Evolutionary conservation across 37 sponge, comb jelly and placozoan species (phyloP).

Genomic region (Spongia lamella): DNA sequence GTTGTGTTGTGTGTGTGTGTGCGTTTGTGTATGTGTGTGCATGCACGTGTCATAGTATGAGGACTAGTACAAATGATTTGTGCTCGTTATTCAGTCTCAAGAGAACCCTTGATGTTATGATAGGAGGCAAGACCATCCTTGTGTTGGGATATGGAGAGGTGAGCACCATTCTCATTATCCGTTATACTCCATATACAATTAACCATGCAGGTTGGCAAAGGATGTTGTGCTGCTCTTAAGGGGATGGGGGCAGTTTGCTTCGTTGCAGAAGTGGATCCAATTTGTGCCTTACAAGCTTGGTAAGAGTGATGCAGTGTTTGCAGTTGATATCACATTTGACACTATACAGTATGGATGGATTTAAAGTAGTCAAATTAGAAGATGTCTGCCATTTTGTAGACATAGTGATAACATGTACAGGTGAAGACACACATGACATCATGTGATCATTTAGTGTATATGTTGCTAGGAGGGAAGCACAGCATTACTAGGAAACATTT

Average conservation of each 20-base stretch:
- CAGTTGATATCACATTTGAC: too few relatives aligned
- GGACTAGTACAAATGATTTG: background rate
- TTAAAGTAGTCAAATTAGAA: slow-evolving; percentile 78
- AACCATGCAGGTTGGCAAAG: slow-evolving; percentile 81
- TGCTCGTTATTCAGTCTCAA: slow-evolving; percentile 44
- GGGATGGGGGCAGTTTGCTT: slow-evolving; percentile 75
- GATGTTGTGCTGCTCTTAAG: slow-evolving; percentile 76
- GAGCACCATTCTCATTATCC: background rate
- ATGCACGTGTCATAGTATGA: too few relatives aligned
- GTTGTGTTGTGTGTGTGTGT: background rate
- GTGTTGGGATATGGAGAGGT: slow-evolving; percentile 95
- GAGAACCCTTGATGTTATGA: slow-evolving; percentile 81
- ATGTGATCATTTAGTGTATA: background rate
- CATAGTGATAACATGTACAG: slow-evolving; percentile 88
- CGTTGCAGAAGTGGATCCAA: slow-evolving; percentile 91
- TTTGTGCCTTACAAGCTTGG: slow-evolving; percentile 95
- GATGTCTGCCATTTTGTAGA: slow-evolving; percentile 70
- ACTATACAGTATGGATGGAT: slow-evolving; percentile 78
- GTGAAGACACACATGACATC: slow-evolving; percentile 11
- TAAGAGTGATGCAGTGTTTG: slow-evolving; percentile 19
- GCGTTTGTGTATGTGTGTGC: too few relatives aligned
- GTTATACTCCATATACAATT: background rate
- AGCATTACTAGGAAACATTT: slow-evolving; percentile 75
- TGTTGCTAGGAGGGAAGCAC: slow-evolving; percentile 64
- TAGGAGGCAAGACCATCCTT: slow-evolving; percentile 75